Base-by-base conservation (phyloP, 2,888 invertebrate genomes). In the Mimachlamys varia region DNA sequence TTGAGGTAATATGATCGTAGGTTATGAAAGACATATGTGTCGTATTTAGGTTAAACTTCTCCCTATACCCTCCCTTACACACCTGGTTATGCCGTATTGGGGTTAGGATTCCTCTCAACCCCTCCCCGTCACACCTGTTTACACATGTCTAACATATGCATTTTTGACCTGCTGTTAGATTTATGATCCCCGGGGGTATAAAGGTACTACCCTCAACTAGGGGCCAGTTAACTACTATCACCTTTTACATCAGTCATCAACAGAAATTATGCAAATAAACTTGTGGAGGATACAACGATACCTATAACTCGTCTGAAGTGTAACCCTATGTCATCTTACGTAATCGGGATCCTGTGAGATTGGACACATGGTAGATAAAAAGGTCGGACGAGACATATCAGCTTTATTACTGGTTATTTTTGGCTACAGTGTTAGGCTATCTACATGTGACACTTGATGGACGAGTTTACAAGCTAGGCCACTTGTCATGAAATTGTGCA, bases 401-500 rank as follows among this genome's bases (percentile, higher is more conserved):
- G 76, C 7, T 27, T 33, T 76, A 76, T 13, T 33, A 76, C 76
- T 33, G 15, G 76, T 33, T 76, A 76, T 76, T 76, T 76, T 76
- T 76, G 76, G 76, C 76, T 22, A 22, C 76, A 76, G 27, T 22
- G 76, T 76, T 76, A 76, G 76, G 76, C 33, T 22, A 58, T 58
- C 22, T 58, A n/a, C 58, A 58, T 33, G 76, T 76, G 76, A 76
- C 76, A 76, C 76, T 76, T 76, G 76, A 76, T 76, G 76, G 27
- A 76, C 76, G 76, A 76, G 27, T 76, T 0, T 76, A 76, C 76
- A 76, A 76, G 76, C 33, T 76, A 76, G 33, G 76, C 76, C 76
- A 76, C 76, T 76, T 76, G 76, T 76, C 76, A 76, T 76, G 76
- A 76, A 76, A 76, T 76, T 76, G 76, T 76, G 76, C 76, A 76